Conservation (phyloP, 2,888 invertebrate genomes). For the Aphelenchoides bicaudatus region DNA sequence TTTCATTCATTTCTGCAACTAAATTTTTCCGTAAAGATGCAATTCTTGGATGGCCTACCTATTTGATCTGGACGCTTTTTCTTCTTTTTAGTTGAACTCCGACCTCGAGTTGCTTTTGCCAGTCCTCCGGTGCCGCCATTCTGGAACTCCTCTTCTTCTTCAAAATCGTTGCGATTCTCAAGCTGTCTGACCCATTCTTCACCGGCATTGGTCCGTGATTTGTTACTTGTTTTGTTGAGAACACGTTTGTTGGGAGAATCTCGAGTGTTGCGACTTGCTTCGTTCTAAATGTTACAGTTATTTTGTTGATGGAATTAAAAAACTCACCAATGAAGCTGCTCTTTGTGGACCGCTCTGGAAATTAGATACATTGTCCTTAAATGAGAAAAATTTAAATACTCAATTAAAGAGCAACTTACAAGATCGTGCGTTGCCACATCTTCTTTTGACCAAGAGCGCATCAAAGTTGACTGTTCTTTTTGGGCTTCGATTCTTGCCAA, state of each 20-base stretch:
- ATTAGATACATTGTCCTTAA: constrained; percentile 21
- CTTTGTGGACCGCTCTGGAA: constrained; percentile 16
- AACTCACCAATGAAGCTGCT: constrained; percentile 12
- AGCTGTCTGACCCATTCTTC: constrained; percentile 58
- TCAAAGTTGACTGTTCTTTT: constrained; percentile 51
- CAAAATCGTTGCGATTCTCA: constrained; percentile 49
- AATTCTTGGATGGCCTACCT: neutral
- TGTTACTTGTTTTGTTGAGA: constrained; percentile 16
- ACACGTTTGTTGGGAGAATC: constrained; percentile 26
- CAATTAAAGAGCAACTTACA: too few relatives aligned
- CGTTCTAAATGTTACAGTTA: too few relatives aligned
- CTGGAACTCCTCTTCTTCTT: constrained; percentile 35
- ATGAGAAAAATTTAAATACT: too few relatives aligned
- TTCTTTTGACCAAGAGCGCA: constrained; percentile 47
- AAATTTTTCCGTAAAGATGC: neutral
- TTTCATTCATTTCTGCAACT: constrained; percentile 3
- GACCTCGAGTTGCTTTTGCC: constrained; percentile 23
- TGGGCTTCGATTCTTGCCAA: constrained; percentile 58
- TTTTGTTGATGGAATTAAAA: too few relatives aligned
- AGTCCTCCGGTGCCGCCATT: neutral
- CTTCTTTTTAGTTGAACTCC: constrained; percentile 20
- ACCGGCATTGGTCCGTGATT: constrained; percentile 4
- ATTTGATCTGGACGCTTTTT: constrained; percentile 26
- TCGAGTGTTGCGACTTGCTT: constrained; percentile 4
- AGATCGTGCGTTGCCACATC: constrained; percentile 31